Conservation (phyloP, 2,113 vertebrate genomes). For the Menidia beryllina region DNA sequence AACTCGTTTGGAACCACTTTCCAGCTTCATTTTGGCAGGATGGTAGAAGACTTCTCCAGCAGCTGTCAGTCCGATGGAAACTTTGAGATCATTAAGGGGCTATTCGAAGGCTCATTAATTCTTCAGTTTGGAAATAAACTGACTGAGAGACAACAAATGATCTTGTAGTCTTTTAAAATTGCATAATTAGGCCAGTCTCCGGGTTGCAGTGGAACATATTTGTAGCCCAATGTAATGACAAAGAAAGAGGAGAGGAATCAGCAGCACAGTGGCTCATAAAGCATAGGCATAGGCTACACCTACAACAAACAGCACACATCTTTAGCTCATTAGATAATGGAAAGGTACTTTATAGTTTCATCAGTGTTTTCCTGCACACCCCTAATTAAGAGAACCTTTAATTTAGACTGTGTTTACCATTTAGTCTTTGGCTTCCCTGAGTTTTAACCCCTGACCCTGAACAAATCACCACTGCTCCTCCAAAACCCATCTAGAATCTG, state of each 20-base stretch:
- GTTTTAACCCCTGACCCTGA: constrained; percentile 54
- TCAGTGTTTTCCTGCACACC: constrained; percentile 18
- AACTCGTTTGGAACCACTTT: constrained; percentile 12
- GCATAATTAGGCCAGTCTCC: constrained; percentile 69
- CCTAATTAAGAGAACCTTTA: constrained; percentile 37
- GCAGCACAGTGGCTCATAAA: constrained; percentile 30
- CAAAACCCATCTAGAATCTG: constrained; percentile 60
- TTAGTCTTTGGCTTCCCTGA: constrained; percentile 58
- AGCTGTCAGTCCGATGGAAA: constrained; percentile 42
- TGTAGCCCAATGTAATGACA: constrained; percentile 60
- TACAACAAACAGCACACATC: constrained; percentile 36
- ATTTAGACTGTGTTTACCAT: constrained; percentile 45
- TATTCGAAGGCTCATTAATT: constrained; percentile 16
- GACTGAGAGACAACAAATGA: constrained; percentile 46
- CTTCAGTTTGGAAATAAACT: constrained; percentile 31
- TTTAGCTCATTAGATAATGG: constrained; percentile 57
- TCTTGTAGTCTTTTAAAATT: constrained; percentile 75
- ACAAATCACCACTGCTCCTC: constrained; percentile 48
- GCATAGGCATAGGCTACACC: constrained; percentile 16
- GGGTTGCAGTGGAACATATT: constrained; percentile 72
- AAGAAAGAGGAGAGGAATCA: constrained; percentile 44
- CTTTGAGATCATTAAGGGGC: constrained; percentile 35
- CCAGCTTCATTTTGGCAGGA: constrained; percentile 34
- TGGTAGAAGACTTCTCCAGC: neutral
- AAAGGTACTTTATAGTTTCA: constrained; percentile 43